Percentiles rank a stretch among this genome's conserved stretches.
phyloP scores from a whole-genome alignment of 1,140 invertebrate genomes.

The Calycopis cecrops region DNA sequence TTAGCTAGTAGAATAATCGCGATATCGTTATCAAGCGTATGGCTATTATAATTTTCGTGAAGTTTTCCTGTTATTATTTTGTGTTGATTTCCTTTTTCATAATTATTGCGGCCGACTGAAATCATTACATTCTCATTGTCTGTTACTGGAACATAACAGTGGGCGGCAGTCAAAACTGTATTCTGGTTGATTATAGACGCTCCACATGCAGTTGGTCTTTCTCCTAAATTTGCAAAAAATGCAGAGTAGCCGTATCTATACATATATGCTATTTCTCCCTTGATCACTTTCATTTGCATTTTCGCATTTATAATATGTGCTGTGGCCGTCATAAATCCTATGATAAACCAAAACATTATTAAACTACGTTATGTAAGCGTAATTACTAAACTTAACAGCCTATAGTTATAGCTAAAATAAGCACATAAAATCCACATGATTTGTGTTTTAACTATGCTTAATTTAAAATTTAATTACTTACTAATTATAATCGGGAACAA shows the following conservation, averaged over 20 bases:
- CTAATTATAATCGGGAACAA: no score
- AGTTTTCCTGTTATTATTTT: slow-evolving; percentile 8
- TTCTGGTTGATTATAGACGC: slow-evolving; percentile 34
- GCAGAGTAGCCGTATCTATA: slow-evolving; percentile 24
- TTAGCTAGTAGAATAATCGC: slow-evolving; percentile 23
- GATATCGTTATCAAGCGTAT: slow-evolving; percentile 28
- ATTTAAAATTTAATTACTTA: no score
- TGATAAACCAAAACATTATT: no score
- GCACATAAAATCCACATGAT: no score
- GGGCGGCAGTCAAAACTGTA: slow-evolving; percentile 30
- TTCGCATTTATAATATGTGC: no score
- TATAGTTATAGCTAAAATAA: no score
- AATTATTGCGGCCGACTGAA: slow-evolving; percentile 25
- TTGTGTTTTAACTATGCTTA: no score
- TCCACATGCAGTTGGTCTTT: slow-evolving; percentile 22
- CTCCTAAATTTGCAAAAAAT: slow-evolving; percentile 19
- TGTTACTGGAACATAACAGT: slow-evolving; percentile 29
- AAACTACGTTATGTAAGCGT: no score
- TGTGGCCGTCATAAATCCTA: no score
- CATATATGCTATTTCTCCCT: slow-evolving; percentile 19
- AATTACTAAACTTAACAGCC: no score
- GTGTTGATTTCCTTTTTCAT: slow-evolving; percentile 14
- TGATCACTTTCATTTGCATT: no score
- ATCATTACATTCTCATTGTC: slow-evolving; percentile 8
- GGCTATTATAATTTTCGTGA: slow-evolving; percentile 22